Evolutionary conservation across 2,888 invertebrate species (phyloP).

Genomic region (Sarcophaga variegata): DNA sequence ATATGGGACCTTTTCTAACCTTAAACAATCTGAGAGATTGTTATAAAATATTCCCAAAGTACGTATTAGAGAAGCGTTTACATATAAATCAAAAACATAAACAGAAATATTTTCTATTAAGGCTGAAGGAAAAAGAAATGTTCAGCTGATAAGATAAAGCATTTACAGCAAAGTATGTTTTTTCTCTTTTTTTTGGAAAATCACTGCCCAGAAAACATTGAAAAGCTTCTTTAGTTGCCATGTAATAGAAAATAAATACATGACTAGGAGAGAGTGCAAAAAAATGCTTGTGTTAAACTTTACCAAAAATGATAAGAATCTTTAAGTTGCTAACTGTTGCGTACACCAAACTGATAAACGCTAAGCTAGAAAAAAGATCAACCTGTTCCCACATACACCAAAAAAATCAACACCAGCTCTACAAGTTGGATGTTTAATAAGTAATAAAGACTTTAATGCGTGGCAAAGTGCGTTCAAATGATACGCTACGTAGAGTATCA

Average conservation of each 20-base stretch:
- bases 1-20: neutral
- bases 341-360: conserved; percentile 56
- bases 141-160: conserved; percentile 67
- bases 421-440: conserved; percentile 36
- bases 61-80: conserved; percentile 23
- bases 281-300: conserved; percentile 59
- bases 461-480: neutral
- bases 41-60: conserved; percentile 34
- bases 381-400: conserved; percentile 67
- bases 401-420: conserved; percentile 36
- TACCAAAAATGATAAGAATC: conserved; percentile 64
- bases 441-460: neutral
- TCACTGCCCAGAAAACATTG: conserved; percentile 57
- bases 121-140: conserved; percentile 52
- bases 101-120: conserved; percentile 55
- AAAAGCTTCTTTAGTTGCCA: conserved; percentile 68
- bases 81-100: conserved; percentile 61
- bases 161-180: conserved; percentile 56
- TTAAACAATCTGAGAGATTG: neutral
- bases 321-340: conserved; percentile 63
- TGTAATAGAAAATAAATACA: conserved; percentile 30
- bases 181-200: neutral
- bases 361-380: conserved; percentile 44
- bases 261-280: conserved; percentile 15
- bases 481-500: neutral